Evolutionary conservation across 1,140 invertebrate genomes (phyloP).

Genomic region (Lordiphosa collinella): DNA sequence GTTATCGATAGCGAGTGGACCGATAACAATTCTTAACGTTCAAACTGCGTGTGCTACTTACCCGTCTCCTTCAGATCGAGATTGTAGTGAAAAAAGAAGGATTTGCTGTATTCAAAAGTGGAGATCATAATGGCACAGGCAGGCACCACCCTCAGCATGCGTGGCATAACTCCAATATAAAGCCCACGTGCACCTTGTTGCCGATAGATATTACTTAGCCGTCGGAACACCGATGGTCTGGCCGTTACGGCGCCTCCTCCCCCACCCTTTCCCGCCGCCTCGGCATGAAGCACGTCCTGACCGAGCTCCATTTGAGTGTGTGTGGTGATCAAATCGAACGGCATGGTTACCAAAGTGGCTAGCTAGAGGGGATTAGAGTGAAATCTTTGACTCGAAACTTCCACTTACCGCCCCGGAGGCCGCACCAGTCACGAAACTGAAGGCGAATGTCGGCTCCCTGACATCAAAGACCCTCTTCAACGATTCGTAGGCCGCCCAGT

Average conservation of each 20-base stretch:
- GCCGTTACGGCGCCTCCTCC: neutral
- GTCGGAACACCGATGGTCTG: constrained; percentile 79
- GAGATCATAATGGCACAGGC: constrained; percentile 99
- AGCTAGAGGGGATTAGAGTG: constrained; percentile 81
- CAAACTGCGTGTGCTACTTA: constrained; percentile 10
- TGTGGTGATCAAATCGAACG: constrained; percentile 99
- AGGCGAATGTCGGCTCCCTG: constrained; percentile 86
- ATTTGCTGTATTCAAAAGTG: constrained; percentile 96
- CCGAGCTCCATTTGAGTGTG: constrained; percentile 98
- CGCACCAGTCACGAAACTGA: constrained; percentile 93
- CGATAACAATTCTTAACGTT: neutral
- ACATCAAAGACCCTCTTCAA: constrained; percentile 85
- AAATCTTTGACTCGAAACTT: neutral
- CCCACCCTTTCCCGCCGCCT: constrained; percentile 68
- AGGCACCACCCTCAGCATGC: constrained; percentile 96
- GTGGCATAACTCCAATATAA: constrained; percentile 90
- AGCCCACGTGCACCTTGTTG: constrained; percentile 86
- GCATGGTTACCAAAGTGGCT: constrained; percentile 93
- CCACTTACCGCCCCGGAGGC: constrained; percentile 91
- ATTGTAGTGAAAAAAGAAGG: constrained; percentile 87
- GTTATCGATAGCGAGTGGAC: neutral
- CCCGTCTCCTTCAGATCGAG: constrained; percentile 42
- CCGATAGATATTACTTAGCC: constrained; percentile 84
- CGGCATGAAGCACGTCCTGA: constrained; percentile 88
- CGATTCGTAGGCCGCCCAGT: constrained; percentile 96